A percentile compares a stretch with the other conserved stretches of the same genome.
Evolutionary conservation across 2,797 vertebrate genomes (phyloP).

Genomic region (Crypturellus tataupa): DNA sequence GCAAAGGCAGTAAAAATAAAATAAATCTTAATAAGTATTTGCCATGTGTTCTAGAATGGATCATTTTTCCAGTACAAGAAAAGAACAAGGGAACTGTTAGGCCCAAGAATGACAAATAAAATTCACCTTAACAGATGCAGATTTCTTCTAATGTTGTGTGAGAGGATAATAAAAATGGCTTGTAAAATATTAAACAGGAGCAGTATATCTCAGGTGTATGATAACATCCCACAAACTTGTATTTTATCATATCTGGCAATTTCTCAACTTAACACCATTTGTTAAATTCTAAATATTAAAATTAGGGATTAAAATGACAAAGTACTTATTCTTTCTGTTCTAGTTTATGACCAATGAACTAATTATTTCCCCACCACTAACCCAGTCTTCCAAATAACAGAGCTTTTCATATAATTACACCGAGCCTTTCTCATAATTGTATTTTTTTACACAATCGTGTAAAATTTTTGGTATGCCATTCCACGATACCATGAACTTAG

Average conservation of each 20-base stretch:
- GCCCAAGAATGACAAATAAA: slow-evolving; percentile 60
- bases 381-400: neutral
- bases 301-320: neutral
- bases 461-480: neutral
- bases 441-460: neutral
- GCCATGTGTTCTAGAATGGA: slow-evolving; percentile 19
- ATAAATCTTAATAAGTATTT: slow-evolving; percentile 65
- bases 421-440: neutral
- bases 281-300: slow-evolving; percentile 36
- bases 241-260: neutral
- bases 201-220: slow-evolving; percentile 16
- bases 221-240: slow-evolving; percentile 28
- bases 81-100: slow-evolving; percentile 47
- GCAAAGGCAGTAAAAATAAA: slow-evolving; percentile 57
- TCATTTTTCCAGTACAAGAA: neutral
- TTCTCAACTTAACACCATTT: slow-evolving; percentile 16
- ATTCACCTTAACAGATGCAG: slow-evolving; percentile 58
- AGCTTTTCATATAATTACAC: neutral
- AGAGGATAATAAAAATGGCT: slow-evolving; percentile 59
- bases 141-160: slow-evolving; percentile 42
- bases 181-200: slow-evolving; percentile 60
- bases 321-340: slow-evolving; percentile 9
- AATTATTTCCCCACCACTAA: slow-evolving; percentile 31
- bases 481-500: neutral
- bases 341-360: neutral